Base-by-base conservation (phyloP, 2,797 vertebrate genomes). In the Muraenolepis orangiensis region DNA sequence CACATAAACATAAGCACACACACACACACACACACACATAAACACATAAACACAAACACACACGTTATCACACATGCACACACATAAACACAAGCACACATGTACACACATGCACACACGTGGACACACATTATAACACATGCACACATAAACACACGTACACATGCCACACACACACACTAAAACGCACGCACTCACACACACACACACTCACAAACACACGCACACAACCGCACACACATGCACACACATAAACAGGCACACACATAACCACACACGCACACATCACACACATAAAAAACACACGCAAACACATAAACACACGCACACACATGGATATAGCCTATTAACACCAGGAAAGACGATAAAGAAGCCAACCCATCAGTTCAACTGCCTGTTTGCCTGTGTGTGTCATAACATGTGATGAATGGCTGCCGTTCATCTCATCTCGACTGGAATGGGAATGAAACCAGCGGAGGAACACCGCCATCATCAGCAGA, bases 371-470 rank as follows among this genome's bases (percentile, higher is more conserved):
- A 77, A 75, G 23, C 85, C 83, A 86, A 87, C n/a, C n/a, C n/a
- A 87, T 90, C 90, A 90, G 88, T 88, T 81, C 76, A 84, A 87
- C 66, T 78, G 81, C 78, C 73, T 46, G 57, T 51, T 29, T 70
- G 30, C 23, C 75, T 76, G 72, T 80, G 82, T 69, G 81, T 75
- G 12, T 46, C n/a, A 75, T 78, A 83, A 79, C 84, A 82, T 69
- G 74, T 86, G 88, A 93, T 92, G 91, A 86, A 93, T 91, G 85
- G 81, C 90, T 81, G 76, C 82, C 84, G 85, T 89, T 88, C 83
- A 77, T n/a, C 81, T 87, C 89, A 83, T 82, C 78, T 84, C 90
- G 87, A 90, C 85, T 87, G 83, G n/a, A n/a, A n/a, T 75, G 67
- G 74, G 87, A 84, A 84, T 88, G 29, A 89, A 87, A 89, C 90